Evolutionary conservation across 2,888 invertebrate genomes (phyloP), one percentile per base, ranked within the genome.

Genomic region (Macrosiphum euphorbiae): DNA sequence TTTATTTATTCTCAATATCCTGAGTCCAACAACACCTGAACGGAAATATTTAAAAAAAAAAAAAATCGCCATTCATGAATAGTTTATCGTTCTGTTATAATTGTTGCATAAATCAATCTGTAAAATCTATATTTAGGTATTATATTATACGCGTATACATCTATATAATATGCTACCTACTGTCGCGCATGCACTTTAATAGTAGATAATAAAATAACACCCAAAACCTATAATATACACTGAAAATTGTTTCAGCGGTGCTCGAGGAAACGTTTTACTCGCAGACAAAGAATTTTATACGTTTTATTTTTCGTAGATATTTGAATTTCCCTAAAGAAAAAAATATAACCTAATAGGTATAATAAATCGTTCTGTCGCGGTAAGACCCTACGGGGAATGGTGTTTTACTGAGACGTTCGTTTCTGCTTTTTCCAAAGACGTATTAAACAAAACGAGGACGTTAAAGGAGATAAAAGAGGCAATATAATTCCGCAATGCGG

Each of bases 381-480:
- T 88, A 88, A 92, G 10, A 88, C 92, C 88, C 92, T 84, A 58
- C 92, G 47, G 88, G 92, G 86, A 61, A 86, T 84, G 50, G 86
- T 35, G 85, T 88, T 86, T 90, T 94, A 50, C 88, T 85, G 44
- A 90, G 90, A 90, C 52, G 92, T 90, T 90, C 89, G 90, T 90
- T 90, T 94, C 58, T 86, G 78, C 84, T 89, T 93, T 89, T 93
- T 93, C 84, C 92, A 55, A 88, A 89, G 85, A 88, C 93, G 93
- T 94, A 94, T 94, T 94, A 94, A 94, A 94, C 93, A 94, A 94
- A 94, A 94, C 93, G 93, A 94, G 93, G 90, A 90, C 93, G 90
- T 94, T 94, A 94, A 50, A 86, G 86, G 93, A 94, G 93, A 94
- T 94, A 94, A 94, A 94, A 61, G 90, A 94, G 93, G 93, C 93